phyloP scores from a whole-genome alignment of 2,113 vertebrate species.

The Neopipo cinnamomea region DNA sequence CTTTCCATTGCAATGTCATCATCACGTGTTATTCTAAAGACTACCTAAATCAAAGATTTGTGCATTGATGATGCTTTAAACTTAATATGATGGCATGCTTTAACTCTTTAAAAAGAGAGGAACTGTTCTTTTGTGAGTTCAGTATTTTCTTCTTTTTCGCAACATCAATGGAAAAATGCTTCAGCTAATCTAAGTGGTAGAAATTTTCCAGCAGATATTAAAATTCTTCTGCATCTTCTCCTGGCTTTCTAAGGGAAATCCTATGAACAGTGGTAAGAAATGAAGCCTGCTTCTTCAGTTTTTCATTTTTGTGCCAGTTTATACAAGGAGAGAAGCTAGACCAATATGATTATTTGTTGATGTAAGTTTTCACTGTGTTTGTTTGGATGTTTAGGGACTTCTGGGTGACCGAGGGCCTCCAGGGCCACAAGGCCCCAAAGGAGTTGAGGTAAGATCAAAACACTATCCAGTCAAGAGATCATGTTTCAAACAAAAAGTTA shows the following conservation, averaged over 20 bases:
- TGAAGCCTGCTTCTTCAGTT: background rate
- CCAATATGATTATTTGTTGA: background rate
- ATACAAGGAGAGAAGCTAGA: background rate
- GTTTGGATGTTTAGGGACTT: conserved; percentile 79
- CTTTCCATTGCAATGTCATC: background rate
- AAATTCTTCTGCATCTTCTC: background rate
- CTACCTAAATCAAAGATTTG: background rate
- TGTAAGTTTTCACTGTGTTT: background rate
- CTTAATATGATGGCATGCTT: background rate
- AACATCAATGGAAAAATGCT: background rate
- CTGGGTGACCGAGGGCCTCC: conserved; percentile 85
- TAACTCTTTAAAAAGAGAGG: background rate
- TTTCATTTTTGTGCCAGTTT: background rate
- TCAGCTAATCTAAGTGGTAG: background rate
- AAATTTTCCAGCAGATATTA: background rate
- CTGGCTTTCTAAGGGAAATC: background rate
- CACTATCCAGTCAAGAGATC: background rate
- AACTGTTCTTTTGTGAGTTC: background rate
- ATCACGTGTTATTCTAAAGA: background rate
- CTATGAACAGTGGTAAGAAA: background rate
- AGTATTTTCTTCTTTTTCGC: background rate
- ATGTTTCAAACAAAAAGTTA: background rate
- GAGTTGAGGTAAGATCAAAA: conserved; percentile 83
- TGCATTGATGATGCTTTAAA: background rate
- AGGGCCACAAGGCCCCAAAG: conserved; percentile 88